These are phyloP conservation scores for Tolypeutes matacus DNA, from an alignment of 2,797 vertebrate species.

Conservation along the genomic window DNA sequence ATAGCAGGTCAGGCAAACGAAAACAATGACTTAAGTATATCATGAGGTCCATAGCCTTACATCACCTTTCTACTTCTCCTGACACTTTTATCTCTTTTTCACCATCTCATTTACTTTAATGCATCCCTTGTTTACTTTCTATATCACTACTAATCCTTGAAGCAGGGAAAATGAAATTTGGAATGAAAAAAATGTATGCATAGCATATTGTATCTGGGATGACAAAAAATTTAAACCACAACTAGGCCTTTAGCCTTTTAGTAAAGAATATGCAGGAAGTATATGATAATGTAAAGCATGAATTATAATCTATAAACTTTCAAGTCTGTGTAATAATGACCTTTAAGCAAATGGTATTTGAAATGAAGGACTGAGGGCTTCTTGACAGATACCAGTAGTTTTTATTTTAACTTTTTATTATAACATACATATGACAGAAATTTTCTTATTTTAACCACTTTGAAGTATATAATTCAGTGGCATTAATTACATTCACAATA, in stretches of 20 bases:
- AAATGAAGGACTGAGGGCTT: background rate
- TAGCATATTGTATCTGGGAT: background rate
- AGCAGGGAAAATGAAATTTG: conserved; percentile 19
- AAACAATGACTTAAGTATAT: background rate
- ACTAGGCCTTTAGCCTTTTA: conserved; percentile 14
- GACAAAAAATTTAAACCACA: background rate
- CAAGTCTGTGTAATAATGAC: conserved; percentile 25
- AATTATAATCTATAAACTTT: conserved; percentile 34
- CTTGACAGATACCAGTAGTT: conserved; percentile 22
- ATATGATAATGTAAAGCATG: conserved; percentile 24
- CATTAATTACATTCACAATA: too few species aligned
- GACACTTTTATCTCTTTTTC: background rate
- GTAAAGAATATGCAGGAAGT: conserved; percentile 13
- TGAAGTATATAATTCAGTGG: too few species aligned
- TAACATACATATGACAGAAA: background rate
- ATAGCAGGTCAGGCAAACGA: too few species aligned
- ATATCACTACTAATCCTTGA: background rate
- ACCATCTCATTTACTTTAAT: background rate
- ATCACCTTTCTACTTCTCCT: background rate
- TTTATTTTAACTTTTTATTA: background rate
- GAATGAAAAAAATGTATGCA: conserved; percentile 3
- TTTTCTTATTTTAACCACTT: background rate
- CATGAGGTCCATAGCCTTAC: background rate
- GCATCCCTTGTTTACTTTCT: background rate
- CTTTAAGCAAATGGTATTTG: conserved; percentile 51